Evolutionary conservation across 2,888 invertebrate species (phyloP).

Genomic region (Eupithecia insigniata): DNA sequence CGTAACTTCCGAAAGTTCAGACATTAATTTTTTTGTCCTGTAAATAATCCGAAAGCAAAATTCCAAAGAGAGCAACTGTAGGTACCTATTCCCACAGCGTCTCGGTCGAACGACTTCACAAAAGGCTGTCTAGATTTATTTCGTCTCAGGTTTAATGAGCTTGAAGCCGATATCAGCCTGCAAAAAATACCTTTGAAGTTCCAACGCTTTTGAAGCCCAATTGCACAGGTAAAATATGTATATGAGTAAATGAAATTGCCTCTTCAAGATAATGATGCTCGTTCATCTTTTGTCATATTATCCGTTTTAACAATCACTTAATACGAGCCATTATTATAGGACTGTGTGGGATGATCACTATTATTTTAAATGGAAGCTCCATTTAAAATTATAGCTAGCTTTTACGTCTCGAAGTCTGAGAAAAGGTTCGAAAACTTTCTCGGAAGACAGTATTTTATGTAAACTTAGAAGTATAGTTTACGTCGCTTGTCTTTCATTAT

Average conservation of each 20-base stretch:
- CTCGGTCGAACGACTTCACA: slow-evolving; percentile 7
- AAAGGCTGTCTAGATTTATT: slow-evolving; percentile 16
- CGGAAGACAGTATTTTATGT: background rate
- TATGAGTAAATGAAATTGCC: slow-evolving; percentile 62
- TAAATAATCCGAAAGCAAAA: background rate
- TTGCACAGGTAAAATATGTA: slow-evolving; percentile 51
- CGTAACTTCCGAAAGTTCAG: background rate
- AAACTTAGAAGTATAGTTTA: background rate
- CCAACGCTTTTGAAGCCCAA: slow-evolving; percentile 36
- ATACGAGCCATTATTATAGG: slow-evolving; percentile 25
- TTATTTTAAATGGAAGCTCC: slow-evolving; percentile 16
- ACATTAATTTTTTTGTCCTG: background rate
- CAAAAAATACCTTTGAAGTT: slow-evolving; percentile 28
- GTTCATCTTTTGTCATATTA: slow-evolving; percentile 48
- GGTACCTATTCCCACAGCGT: slow-evolving; percentile 1
- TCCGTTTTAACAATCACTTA: slow-evolving; percentile 46
- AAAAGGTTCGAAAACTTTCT: slow-evolving; percentile 9
- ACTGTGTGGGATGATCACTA: slow-evolving; percentile 9
- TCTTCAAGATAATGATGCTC: slow-evolving; percentile 58
- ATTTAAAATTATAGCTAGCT: background rate
- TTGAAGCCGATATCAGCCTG: slow-evolving; percentile 24
- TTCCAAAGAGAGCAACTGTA: background rate
- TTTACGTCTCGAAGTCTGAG: background rate
- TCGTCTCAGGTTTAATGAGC: slow-evolving; percentile 20
- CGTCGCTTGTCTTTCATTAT: background rate